These are phyloP conservation scores for Alethe castanea DNA, from an alignment of 2,113 vertebrate genomes.

Conservation along the genomic window DNA sequence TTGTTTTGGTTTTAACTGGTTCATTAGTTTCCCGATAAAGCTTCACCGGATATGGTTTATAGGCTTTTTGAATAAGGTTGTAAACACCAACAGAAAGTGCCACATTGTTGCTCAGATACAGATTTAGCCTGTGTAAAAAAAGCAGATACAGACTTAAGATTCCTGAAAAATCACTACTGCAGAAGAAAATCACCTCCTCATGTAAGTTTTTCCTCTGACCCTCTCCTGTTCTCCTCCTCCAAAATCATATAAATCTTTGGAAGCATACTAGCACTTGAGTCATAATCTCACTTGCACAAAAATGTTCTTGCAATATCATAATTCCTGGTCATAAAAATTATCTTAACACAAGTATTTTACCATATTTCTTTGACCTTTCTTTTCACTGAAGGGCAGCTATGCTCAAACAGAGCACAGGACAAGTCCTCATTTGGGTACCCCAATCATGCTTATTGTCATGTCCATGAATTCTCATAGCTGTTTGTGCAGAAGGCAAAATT, in stretches of 20 bases:
- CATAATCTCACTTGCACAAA: not conserved
- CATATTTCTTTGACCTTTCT: not conserved
- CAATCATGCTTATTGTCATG: not conserved
- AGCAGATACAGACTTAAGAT: not conserved
- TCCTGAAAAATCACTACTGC: not conserved
- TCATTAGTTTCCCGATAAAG: slow-evolving; percentile 93
- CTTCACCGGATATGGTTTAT: slow-evolving; percentile 77
- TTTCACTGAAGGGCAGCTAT: not conserved
- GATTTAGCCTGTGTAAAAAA: slow-evolving; percentile 76
- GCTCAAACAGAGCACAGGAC: not conserved
- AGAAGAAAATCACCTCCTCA: not conserved
- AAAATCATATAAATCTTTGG: not conserved
- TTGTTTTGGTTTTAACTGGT: slow-evolving; percentile 88
- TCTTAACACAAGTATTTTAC: not conserved
- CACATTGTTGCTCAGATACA: slow-evolving; percentile 81
- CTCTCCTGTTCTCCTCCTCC: not conserved
- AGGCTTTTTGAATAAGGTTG: slow-evolving; percentile 75
- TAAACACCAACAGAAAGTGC: slow-evolving; percentile 84
- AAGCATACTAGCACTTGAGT: not conserved
- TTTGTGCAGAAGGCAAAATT: not conserved
- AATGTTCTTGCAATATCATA: not conserved
- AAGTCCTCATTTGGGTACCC: not conserved
- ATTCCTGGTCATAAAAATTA: not conserved
- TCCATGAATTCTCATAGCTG: not conserved
- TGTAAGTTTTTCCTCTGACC: not conserved